Evolutionary conservation across 2,113 vertebrate genomes (phyloP).

Genomic region (Myiagra hebetior): DNA sequence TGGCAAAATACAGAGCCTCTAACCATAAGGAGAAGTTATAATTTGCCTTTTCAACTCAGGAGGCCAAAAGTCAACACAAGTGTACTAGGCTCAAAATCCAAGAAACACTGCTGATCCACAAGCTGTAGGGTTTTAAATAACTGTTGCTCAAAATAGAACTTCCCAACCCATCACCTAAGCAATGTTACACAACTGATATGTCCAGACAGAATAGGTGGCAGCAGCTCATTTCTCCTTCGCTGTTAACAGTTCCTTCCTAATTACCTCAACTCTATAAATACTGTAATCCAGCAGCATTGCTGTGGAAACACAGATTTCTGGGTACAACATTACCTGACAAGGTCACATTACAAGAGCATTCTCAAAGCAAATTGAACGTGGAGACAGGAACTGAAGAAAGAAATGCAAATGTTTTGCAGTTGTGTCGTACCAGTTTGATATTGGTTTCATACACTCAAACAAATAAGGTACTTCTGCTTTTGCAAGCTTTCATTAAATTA

Average conservation of each 20-base stretch:
- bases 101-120: neutral
- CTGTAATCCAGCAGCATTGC: neutral
- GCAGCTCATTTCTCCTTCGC: neutral
- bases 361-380: neutral
- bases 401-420: neutral
- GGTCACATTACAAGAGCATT: neutral
- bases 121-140: constrained; percentile 43
- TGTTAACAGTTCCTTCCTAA: neutral
- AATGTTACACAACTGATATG: neutral
- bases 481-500: neutral
- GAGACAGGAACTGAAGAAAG: neutral
- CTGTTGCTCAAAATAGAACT: constrained; percentile 56
- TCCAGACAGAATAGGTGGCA: neutral
- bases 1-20: neutral
- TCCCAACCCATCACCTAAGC: constrained; percentile 13
- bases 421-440: neutral
- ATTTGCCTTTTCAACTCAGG: neutral
- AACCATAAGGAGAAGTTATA: neutral
- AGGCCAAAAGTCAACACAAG: neutral
- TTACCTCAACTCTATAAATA: neutral
- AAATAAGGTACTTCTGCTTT: neutral
- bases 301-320: neutral
- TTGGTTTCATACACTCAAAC: neutral
- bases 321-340: neutral
- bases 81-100: neutral